Conservation (phyloP, 2,113 vertebrate genomes). For the Cyphomyrus plagiostoma region DNA sequence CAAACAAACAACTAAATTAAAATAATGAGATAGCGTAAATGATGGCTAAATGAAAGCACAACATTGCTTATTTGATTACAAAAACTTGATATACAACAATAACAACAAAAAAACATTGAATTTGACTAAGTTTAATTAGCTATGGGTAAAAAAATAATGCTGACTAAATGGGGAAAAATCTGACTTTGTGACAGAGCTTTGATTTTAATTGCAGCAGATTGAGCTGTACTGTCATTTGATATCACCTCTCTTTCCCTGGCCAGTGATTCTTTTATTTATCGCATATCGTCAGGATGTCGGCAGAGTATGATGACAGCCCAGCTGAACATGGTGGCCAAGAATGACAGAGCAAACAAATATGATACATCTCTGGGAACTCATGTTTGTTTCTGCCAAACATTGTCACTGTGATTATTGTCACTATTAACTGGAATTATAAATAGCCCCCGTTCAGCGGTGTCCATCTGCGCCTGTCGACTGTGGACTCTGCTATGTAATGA, state of each 20-base stretch:
- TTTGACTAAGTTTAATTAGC: background rate
- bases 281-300: background rate
- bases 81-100: background rate
- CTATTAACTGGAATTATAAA: background rate
- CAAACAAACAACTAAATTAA: background rate
- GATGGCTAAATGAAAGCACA: background rate
- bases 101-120: background rate
- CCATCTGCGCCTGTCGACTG: background rate
- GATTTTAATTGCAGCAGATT: background rate
- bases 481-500: background rate
- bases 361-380: background rate
- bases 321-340: background rate
- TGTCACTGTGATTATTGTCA: background rate
- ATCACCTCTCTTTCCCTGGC: background rate
- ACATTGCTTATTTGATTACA: background rate
- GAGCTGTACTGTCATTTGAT: background rate
- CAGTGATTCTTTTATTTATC: background rate
- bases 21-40: background rate
- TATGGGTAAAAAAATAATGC: background rate
- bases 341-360: slow-evolving; percentile 2
- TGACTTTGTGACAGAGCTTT: background rate
- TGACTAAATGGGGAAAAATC: background rate
- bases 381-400: background rate
- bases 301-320: background rate
- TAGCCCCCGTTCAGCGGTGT: background rate